A percentile compares a stretch with the other conserved stretches of the same genome.
These are phyloP conservation scores for Brachyrhaphis roseni DNA, from an alignment of 2,797 vertebrate genomes.

Conservation along the genomic window DNA sequence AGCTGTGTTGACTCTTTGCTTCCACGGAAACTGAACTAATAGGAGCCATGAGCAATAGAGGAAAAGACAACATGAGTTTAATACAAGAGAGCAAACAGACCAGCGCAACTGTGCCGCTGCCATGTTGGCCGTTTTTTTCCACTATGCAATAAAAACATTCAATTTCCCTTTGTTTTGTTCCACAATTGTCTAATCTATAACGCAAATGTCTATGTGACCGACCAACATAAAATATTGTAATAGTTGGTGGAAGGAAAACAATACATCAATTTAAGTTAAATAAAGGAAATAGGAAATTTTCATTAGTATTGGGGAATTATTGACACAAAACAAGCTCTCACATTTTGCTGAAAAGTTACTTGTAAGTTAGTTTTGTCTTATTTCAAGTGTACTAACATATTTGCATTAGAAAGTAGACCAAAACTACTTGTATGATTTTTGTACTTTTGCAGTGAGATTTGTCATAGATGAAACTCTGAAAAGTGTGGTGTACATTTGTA, in stretches of 20 bases:
- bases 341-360: no score
- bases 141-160: neutral
- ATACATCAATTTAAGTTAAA: no score
- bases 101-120: conserved; percentile 6
- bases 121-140: neutral
- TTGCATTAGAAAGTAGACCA: no score
- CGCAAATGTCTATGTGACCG: neutral
- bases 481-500: neutral
- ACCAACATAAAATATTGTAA: neutral
- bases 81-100: conserved; percentile 32
- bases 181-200: neutral
- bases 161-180: neutral
- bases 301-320: no score
- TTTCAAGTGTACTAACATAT: no score
- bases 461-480: neutral
- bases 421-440: no score
- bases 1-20: conserved; percentile 44
- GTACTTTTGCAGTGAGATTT: neutral
- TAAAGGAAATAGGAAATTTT: no score
- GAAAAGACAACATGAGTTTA: conserved; percentile 20
- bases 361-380: no score
- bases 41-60: conserved; percentile 20
- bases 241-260: neutral
- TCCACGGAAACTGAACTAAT: conserved; percentile 33
- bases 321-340: no score